phyloP scores from a whole-genome alignment of 2,113 vertebrate genomes.

The Microtus oregoni region DNA sequence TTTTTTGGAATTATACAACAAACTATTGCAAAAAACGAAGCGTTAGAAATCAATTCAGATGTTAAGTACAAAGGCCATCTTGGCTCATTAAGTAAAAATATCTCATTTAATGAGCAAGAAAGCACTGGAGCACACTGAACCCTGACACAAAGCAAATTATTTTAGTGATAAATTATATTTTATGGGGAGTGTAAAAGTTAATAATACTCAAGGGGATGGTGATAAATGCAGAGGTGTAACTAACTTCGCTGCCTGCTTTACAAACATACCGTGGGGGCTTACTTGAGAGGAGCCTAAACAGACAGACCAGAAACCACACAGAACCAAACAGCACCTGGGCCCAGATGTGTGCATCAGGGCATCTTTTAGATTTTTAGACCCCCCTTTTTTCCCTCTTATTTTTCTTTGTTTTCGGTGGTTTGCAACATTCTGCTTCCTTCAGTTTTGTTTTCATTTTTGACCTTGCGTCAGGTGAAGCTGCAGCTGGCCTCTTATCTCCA shows the following conservation, averaged over 20 bases:
- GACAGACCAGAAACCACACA: slow-evolving; percentile 52
- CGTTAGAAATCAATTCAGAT: slow-evolving; percentile 87
- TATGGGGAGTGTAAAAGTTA: slow-evolving; percentile 92
- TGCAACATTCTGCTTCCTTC: slow-evolving; percentile 65
- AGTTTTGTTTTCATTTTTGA: slow-evolving; percentile 85
- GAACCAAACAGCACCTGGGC: slow-evolving; percentile 57
- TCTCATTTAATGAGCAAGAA: slow-evolving; percentile 91
- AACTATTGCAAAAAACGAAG: slow-evolving; percentile 86
- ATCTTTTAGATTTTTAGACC: slow-evolving; percentile 56
- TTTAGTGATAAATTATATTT: slow-evolving; percentile 91
- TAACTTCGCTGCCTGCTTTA: slow-evolving; percentile 86
- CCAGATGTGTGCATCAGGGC: slow-evolving; percentile 29
- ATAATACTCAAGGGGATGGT: slow-evolving; percentile 88
- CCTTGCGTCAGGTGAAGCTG: slow-evolving; percentile 78
- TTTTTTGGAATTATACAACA: slow-evolving; percentile 80
- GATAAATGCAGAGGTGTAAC: slow-evolving; percentile 90
- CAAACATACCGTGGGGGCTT: slow-evolving; percentile 88
- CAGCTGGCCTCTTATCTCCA: slow-evolving; percentile 81
- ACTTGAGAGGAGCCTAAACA: slow-evolving; percentile 82
- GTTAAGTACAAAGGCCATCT: slow-evolving; percentile 88
- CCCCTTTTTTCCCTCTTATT: background rate
- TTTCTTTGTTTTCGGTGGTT: background rate
- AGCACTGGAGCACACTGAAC: slow-evolving; percentile 89
- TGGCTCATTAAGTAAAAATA: slow-evolving; percentile 91
- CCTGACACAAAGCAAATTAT: slow-evolving; percentile 91